Evolutionary conservation across 2,113 vertebrate genomes (phyloP).

Genomic region (Okapia johnstoni): DNA sequence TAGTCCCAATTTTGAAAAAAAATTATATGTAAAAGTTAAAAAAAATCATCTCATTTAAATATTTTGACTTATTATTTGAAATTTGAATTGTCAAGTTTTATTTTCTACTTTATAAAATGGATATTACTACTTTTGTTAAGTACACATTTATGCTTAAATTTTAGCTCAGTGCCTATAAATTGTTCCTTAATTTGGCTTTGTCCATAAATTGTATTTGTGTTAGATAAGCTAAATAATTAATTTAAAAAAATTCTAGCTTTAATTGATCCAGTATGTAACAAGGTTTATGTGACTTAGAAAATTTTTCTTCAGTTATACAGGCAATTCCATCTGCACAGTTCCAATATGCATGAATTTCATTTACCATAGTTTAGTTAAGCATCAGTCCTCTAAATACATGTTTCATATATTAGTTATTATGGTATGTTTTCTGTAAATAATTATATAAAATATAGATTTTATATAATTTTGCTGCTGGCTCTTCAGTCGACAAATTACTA

Average conservation of each 20-base stretch:
- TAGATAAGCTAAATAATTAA: neutral
- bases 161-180: neutral
- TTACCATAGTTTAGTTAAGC: neutral
- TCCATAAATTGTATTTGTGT: neutral
- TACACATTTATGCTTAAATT: neutral
- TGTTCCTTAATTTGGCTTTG: neutral
- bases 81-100: neutral
- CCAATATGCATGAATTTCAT: neutral
- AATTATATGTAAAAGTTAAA: neutral
- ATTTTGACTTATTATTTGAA: neutral
- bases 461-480: neutral
- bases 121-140: neutral
- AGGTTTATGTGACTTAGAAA: neutral
- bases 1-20: neutral
- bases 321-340: neutral
- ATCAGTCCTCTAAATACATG: neutral
- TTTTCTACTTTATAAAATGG: neutral
- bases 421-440: neutral
- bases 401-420: neutral
- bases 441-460: neutral
- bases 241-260: neutral
- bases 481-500: neutral
- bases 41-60: neutral
- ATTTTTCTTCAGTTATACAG: neutral
- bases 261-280: neutral